These are phyloP conservation scores for Hydrozoanthus gracilis DNA, from an alignment of 92 coral and sea anemone genomes.

Conservation along the genomic window DNA sequence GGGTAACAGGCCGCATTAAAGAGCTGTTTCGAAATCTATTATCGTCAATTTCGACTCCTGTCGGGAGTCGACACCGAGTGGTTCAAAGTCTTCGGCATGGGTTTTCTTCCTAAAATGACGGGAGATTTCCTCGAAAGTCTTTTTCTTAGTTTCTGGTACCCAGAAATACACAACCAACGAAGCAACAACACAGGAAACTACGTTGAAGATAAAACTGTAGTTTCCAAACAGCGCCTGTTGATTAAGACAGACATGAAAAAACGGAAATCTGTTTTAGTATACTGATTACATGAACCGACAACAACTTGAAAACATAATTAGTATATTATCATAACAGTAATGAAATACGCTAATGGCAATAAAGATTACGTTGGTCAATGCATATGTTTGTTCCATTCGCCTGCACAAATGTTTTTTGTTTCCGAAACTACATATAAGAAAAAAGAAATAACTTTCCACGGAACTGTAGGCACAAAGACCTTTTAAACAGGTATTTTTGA, in stretches of 20 bases:
- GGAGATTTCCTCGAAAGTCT: conserved; percentile 41
- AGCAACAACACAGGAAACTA: background rate
- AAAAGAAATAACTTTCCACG: too few relatives aligned
- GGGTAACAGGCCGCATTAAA: background rate
- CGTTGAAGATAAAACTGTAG: conserved; percentile 28
- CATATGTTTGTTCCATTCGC: too few relatives aligned
- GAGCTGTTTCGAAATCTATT: background rate
- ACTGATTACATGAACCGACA: background rate
- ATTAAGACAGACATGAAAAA: background rate
- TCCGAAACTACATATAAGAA: too few relatives aligned
- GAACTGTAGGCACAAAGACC: too few relatives aligned
- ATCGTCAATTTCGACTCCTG: background rate
- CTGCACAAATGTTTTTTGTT: too few relatives aligned
- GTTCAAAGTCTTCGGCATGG: background rate
- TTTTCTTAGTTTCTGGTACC: conserved; percentile 46
- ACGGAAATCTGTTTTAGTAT: background rate
- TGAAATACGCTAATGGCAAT: too few relatives aligned
- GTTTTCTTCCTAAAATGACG: conserved; percentile 17
- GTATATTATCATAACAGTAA: too few relatives aligned
- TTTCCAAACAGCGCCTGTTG: conserved; percentile 32
- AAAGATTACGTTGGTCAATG: too few relatives aligned
- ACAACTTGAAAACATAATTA: too few relatives aligned
- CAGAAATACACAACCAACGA: background rate
- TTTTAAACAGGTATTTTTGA: too few relatives aligned
- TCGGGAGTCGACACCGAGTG: background rate